Percentiles rank a stretch among this genome's conserved stretches.
Conservation (phyloP, 2,113 vertebrate species). For the Rhea pennata region DNA sequence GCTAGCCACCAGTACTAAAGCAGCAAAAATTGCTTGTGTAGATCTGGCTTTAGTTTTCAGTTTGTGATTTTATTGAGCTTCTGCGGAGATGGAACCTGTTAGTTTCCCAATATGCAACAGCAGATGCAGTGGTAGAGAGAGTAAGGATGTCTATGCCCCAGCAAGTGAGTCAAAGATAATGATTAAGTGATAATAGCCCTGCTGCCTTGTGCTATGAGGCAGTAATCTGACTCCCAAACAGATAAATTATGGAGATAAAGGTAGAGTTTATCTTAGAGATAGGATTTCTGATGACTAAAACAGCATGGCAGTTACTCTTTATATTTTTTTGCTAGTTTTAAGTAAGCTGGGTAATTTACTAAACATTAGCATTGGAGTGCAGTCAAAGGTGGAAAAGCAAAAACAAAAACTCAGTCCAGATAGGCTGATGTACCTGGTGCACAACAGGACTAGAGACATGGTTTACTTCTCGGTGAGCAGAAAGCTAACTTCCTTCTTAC, state of each 20-base stretch:
- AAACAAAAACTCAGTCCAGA: neutral
- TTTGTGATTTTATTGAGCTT: conserved; percentile 47
- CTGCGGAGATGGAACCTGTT: conserved; percentile 49
- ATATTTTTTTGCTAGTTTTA: conserved; percentile 65
- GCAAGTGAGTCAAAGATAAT: conserved; percentile 55
- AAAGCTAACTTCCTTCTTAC: neutral
- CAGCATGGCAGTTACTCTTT: conserved; percentile 9
- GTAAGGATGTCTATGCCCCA: neutral
- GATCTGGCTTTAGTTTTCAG: conserved; percentile 31
- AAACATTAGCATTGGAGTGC: conserved; percentile 37
- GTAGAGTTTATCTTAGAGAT: conserved; percentile 39
- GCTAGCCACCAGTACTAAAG: neutral
- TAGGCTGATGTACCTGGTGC: neutral
- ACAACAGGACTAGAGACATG: neutral
- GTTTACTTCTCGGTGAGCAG: neutral
- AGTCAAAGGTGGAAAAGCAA: neutral
- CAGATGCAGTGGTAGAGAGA: conserved; percentile 24
- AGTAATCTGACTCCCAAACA: conserved; percentile 43
- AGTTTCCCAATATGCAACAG: conserved; percentile 55
- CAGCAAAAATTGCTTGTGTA: neutral
- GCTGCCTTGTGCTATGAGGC: conserved; percentile 53
- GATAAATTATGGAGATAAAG: neutral
- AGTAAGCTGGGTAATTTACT: conserved; percentile 49
- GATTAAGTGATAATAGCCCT: conserved; percentile 57
- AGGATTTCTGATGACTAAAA: conserved; percentile 62